Evolutionary conservation across 2,888 invertebrate species (phyloP), one percentile per base, ranked within the genome.

Genomic region (Miltochrista miniata): DNA sequence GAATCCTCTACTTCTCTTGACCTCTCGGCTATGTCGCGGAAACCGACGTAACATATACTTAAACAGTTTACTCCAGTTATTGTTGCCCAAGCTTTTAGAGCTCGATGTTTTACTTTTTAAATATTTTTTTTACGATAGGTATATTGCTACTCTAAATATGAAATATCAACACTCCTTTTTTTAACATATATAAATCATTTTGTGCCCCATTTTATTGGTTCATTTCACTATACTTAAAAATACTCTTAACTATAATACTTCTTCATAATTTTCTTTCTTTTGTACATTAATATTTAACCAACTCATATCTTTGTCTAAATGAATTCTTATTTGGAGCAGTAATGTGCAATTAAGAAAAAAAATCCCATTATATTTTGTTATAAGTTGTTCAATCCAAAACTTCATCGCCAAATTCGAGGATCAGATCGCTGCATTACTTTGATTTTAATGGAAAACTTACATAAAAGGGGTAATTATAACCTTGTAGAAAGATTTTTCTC

Each of bases 1-100:
- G 87, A 87, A 66, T 88, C 89, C 9, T 80, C 87, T 39, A 69
- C 85, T 13, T 89, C 89, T 10, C 72, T 87, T 37, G 87, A 88
- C 57, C 68, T 80, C 37, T 68, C 78, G 9, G 55, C 78, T 8
- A 60, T 74, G 18, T 58, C 74, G 13, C 76, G 79, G 45, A 82
- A 79, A 54, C 59, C 74, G 29, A 68, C 82, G 70, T 83, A 84
- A 79, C 82, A 62, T 66, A 65, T 51, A 60, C 53, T 46, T 15
- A 39, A 33, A 24, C 18, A 24, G 2, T 24, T 24, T 24, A 24
- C 38, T 47, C 12, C 24, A 44, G n/a, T 33, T 47, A 24, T 54
- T 38, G 47, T 55, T 55, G 48, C 47, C 63, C 29, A 54, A 38
- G 54, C 56, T 61, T 62, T 34, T 31, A 42, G 44, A 30, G 47